phyloP scores from a whole-genome alignment of 2,113 vertebrate genomes.

The Polyodon spathula region DNA sequence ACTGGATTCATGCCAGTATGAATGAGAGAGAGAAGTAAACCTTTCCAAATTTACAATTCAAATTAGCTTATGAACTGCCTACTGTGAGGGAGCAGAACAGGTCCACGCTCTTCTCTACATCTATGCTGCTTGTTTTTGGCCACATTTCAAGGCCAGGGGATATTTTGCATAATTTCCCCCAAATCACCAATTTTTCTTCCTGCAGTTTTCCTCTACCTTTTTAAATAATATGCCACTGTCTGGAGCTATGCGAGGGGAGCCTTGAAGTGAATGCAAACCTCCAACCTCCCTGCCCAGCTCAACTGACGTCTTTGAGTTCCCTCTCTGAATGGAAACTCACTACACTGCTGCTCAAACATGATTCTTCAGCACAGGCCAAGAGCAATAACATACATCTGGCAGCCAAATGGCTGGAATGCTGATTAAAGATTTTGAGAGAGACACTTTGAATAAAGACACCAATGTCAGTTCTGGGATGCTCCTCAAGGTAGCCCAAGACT shows the following conservation, averaged over 20 bases:
- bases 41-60: too few relatives aligned
- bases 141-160: conserved; percentile 45
- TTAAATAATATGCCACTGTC: too few relatives aligned
- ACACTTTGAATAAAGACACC: conserved; percentile 24
- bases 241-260: too few relatives aligned
- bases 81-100: conserved; percentile 30
- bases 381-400: conserved; percentile 46
- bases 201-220: conserved; percentile 8
- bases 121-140: conserved; percentile 40
- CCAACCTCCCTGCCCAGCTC: too few relatives aligned
- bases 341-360: not conserved
- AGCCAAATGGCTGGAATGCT: conserved; percentile 40
- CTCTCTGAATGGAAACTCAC: not conserved
- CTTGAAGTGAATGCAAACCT: too few relatives aligned
- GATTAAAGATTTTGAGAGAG: conserved; percentile 26
- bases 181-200: conserved; percentile 4
- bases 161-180: conserved; percentile 39
- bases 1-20: too few relatives aligned
- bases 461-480: conserved; percentile 18
- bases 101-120: conserved; percentile 30
- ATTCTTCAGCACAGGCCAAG: conserved; percentile 26
- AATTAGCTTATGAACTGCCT: conserved; percentile 22
- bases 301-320: too few relatives aligned
- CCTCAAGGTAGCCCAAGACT: not conserved
- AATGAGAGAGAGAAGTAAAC: too few relatives aligned